Conservation (phyloP, 2,113 vertebrate species). For the Gadus macrocephalus region DNA sequence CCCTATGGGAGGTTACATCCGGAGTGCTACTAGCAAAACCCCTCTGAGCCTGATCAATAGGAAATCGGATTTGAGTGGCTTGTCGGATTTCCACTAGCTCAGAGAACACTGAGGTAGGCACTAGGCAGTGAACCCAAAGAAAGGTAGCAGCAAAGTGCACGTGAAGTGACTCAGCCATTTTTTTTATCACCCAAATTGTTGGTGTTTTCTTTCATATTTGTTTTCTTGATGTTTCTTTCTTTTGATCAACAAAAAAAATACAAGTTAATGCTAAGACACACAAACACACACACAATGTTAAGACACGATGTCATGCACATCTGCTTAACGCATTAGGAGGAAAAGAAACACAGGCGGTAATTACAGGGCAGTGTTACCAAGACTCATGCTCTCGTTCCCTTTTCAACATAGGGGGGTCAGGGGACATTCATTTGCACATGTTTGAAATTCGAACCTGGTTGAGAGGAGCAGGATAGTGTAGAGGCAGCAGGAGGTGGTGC, state of each 20-base stretch:
- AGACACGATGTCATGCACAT: slow-evolving; percentile 55
- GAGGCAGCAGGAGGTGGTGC: too few relatives aligned
- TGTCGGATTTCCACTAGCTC: background rate
- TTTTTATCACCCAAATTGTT: background rate
- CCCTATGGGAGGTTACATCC: too few relatives aligned
- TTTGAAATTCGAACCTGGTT: slow-evolving; percentile 60
- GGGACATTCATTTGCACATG: slow-evolving; percentile 32
- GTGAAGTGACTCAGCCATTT: background rate
- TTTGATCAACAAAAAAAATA: background rate
- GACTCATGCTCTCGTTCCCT: slow-evolving; percentile 43
- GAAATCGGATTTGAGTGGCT: background rate
- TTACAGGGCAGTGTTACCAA: slow-evolving; percentile 59
- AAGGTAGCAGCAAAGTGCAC: background rate
- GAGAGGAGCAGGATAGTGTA: too few relatives aligned
- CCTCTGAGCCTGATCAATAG: background rate
- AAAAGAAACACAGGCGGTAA: slow-evolving; percentile 64
- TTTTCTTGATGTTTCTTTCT: background rate
- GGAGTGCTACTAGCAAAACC: too few relatives aligned
- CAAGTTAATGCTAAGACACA: too few relatives aligned
- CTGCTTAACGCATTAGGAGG: slow-evolving; percentile 66
- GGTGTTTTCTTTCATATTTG: background rate
- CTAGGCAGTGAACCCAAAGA: background rate
- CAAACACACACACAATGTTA: slow-evolving; percentile 20
- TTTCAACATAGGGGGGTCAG: slow-evolving; percentile 31
- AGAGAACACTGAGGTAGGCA: background rate